Base-by-base conservation (phyloP, 2,797 vertebrate genomes). In the Protosalanx chinensis region DNA sequence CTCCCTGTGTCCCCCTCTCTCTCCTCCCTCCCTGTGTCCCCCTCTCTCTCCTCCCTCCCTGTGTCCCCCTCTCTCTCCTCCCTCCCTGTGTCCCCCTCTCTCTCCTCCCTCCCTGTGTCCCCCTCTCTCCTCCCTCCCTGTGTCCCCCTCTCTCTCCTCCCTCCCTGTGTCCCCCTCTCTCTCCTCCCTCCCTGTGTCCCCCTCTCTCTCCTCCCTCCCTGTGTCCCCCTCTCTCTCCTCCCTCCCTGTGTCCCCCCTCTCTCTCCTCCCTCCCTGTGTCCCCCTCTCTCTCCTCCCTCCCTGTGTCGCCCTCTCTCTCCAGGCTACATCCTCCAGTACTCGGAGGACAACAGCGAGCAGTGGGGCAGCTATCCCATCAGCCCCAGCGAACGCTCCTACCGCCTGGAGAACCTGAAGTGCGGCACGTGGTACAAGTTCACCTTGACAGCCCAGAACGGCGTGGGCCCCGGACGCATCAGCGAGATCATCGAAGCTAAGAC, bases 381-480 rank as follows among this genome's bases (percentile, higher is more conserved):
- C 89, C 97, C 98, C 64, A 98, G 97, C 0, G 97, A 99, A 72
- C 95, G 97, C 0, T 97, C 95, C 0, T 99, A 98, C 77, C 95
- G 97, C 56, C 81, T 99, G 82, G 97, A 99, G 81, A 98, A 94
- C 7, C 81, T 99, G 27, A 98, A 99, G 63, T 99, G 98, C 15
- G 98, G 98, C 46, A 99, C 98, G 0, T 99, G 98, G 98, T 99
- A 99, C 83, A 99, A 99, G 84, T 99, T 99, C 86, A 99, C 98
- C 0, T 86, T 99, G 67, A 98, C 98, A 0, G 98, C 98, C 53
- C 97, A 98, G 86, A 99, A 99, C 0, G 98, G 96, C 57, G 98
- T 99, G 66, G 98, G 98, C 1, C 97, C 98, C 0, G 98, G 98
- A 0, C 96, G 96, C 79, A 99, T 99, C 90, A 99, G 98, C 61